Evolutionary conservation across 2,113 vertebrate genomes (phyloP).

Genomic region (Helogale parvula): DNA sequence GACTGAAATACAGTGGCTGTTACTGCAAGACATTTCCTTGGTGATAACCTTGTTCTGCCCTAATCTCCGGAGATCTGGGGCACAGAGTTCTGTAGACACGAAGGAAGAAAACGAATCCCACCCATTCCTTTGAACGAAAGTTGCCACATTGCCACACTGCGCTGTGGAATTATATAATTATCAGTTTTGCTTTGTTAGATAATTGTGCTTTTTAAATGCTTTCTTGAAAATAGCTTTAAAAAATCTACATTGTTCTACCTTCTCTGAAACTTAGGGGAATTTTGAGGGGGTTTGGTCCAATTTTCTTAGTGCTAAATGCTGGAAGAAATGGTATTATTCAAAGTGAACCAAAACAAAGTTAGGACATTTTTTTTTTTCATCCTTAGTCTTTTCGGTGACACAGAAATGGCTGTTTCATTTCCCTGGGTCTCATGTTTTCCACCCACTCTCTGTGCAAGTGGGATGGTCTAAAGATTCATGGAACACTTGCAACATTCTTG

Average conservation of each 20-base stretch:
- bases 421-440: conserved; percentile 41
- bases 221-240: conserved; percentile 61
- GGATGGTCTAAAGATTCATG: conserved; percentile 44
- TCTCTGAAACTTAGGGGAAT: conserved; percentile 45
- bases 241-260: conserved; percentile 34
- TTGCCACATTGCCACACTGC: conserved; percentile 44
- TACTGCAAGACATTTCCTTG: not conserved
- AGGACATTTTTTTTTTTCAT: conserved; percentile 22
- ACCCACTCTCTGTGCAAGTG: conserved; percentile 48
- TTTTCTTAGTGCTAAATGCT: conserved; percentile 42
- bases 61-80: not conserved
- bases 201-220: conserved; percentile 68
- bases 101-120: not conserved
- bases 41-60: not conserved
- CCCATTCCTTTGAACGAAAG: conserved; percentile 54
- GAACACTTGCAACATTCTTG: conserved; percentile 62
- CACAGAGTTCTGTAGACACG: not conserved
- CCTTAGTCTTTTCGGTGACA: not conserved
- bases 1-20: not conserved
- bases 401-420: conserved; percentile 37
- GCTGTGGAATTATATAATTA: conserved; percentile 69
- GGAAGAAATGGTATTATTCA: not conserved
- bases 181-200: conserved; percentile 71
- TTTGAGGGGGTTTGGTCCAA: not conserved
- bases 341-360: conserved; percentile 38